phyloP scores from a whole-genome alignment of 1,140 invertebrate genomes.

The Zaprionus tsacasi region DNA sequence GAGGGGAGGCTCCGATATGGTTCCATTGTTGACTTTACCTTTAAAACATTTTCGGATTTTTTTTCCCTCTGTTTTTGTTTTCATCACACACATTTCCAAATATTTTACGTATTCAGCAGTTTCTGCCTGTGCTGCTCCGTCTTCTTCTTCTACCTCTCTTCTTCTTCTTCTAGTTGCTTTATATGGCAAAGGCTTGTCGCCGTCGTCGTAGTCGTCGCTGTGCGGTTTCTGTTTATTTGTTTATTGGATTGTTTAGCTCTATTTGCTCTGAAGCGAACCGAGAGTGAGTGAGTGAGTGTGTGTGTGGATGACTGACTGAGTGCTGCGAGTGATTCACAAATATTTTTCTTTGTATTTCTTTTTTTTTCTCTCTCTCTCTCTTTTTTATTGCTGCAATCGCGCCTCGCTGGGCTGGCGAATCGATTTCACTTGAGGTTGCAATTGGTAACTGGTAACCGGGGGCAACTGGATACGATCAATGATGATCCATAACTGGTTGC shows the following conservation, averaged over 20 bases:
- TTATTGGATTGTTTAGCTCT: constrained; percentile 70
- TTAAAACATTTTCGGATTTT: constrained; percentile 58
- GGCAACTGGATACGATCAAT: constrained; percentile 36
- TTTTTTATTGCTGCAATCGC: constrained; percentile 64
- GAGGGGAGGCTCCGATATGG: constrained; percentile 3
- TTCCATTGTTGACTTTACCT: constrained; percentile 74
- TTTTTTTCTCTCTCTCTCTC: too few species aligned
- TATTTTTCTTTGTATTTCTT: constrained; percentile 58
- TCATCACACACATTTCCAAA: constrained; percentile 38
- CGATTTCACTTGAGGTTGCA: constrained; percentile 33
- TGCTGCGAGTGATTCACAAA: constrained; percentile 69
- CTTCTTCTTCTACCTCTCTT: constrained; percentile 10
- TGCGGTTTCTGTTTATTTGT: constrained; percentile 68
- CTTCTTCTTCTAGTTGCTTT: constrained; percentile 25
- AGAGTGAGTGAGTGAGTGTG: background rate
- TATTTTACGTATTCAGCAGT: constrained; percentile 77
- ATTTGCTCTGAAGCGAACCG: constrained; percentile 60
- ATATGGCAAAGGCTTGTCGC: constrained; percentile 64
- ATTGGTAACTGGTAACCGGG: constrained; percentile 13
- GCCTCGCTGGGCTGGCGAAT: constrained; percentile 23
- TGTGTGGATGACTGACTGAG: constrained; percentile 4
- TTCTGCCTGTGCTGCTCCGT: constrained; percentile 27
- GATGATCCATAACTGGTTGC: constrained; percentile 43
- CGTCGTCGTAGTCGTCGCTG: background rate
- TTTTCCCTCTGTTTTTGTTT: constrained; percentile 36